Conservation (phyloP, 1,140 invertebrate genomes). For the Conus ventricosus region DNA sequence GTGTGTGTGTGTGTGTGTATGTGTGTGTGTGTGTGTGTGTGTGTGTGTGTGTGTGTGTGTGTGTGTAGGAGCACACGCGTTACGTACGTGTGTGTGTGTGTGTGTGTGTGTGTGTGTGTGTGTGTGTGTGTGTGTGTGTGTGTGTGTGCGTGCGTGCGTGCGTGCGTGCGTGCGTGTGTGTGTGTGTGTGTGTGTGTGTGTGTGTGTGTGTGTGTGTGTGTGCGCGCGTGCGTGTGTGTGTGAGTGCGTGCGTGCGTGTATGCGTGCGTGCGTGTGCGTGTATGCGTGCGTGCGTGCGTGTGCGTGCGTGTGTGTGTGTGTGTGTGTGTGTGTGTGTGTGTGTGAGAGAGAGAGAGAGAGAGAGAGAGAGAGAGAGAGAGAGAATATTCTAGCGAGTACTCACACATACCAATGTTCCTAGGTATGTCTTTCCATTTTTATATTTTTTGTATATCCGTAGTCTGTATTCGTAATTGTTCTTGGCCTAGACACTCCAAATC, state of each 20-base stretch:
- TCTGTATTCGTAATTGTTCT: too few relatives aligned
- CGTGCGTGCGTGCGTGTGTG: not conserved
- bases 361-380: too few relatives aligned
- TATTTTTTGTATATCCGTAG: too few relatives aligned
- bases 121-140: slow-evolving; percentile 6
- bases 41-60: too few relatives aligned
- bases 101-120: slow-evolving; percentile 6
- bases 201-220: not conserved
- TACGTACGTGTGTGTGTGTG: not conserved
- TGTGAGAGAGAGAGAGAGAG: not conserved
- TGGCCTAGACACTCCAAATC: too few relatives aligned
- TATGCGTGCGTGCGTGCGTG: not conserved
- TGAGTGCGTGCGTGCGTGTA: not conserved
- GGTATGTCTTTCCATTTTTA: too few relatives aligned
- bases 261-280: not conserved
- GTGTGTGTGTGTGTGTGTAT: too few relatives aligned
- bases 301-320: not conserved
- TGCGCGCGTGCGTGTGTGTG: not conserved
- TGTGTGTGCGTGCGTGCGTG: not conserved
- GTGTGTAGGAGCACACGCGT: too few relatives aligned
- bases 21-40: too few relatives aligned
- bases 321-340: not conserved
- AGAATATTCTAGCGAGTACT: too few relatives aligned
- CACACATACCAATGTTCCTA: too few relatives aligned
- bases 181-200: not conserved